A percentile compares a stretch with the other conserved stretches of the same genome.
These are phyloP conservation scores for Tor tambroides DNA, from an alignment of 2,113 vertebrate species.

Conservation along the genomic window DNA sequence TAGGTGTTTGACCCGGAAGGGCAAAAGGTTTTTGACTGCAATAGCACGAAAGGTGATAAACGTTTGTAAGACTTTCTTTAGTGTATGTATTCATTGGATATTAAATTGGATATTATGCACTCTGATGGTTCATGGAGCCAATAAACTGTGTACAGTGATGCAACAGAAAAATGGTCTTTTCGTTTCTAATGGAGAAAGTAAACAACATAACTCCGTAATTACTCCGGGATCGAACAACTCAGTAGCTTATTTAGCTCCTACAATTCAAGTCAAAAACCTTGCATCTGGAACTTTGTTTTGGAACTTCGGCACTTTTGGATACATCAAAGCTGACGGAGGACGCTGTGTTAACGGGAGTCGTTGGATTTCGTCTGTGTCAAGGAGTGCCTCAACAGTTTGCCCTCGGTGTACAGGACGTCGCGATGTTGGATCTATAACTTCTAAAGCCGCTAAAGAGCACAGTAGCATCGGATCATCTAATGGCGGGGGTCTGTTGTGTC, in stretches of 20 bases:
- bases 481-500: no score
- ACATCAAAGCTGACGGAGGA: no score
- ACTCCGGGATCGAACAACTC: neutral
- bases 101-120: neutral
- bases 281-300: no score
- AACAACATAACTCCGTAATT: neutral
- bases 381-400: no score
- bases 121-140: neutral
- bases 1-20: neutral
- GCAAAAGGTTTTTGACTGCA: neutral
- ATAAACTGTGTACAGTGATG: neutral
- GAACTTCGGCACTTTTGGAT: no score
- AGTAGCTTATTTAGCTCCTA: neutral
- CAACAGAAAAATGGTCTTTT: neutral
- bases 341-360: no score
- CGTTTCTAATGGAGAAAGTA: neutral
- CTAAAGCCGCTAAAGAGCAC: no score
- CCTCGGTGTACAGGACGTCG: no score
- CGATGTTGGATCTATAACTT: no score
- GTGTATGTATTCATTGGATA: neutral
- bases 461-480: no score
- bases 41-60: fast-evolving
- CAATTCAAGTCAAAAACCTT: no score
- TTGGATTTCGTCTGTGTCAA: no score
- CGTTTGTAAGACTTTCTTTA: neutral